Conservation (phyloP, 2,888 invertebrate genomes). For the Coenonympha arcania region DNA sequence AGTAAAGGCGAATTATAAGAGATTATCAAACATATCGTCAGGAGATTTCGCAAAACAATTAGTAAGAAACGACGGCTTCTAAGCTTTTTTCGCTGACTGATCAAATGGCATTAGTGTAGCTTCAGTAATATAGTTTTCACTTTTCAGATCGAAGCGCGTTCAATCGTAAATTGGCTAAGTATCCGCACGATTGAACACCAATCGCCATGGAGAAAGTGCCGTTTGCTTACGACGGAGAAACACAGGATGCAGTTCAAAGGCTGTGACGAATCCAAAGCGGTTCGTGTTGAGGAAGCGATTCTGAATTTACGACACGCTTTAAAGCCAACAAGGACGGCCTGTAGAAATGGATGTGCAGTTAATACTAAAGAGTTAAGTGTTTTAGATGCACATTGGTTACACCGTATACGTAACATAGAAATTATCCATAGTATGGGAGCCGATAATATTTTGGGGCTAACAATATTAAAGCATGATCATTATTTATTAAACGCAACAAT, state of each 20-base stretch:
- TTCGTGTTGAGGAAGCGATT: slow-evolving; percentile 2
- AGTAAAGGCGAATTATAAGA: too few species aligned
- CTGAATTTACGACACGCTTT: neutral
- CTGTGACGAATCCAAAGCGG: slow-evolving; percentile 23
- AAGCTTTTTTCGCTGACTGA: too few species aligned
- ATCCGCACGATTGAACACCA: slow-evolving; percentile 26
- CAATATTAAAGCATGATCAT: neutral
- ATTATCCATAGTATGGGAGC: neutral
- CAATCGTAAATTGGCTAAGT: slow-evolving; percentile 10
- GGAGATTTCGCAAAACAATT: too few species aligned
- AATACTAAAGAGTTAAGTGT: neutral
- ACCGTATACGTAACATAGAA: neutral
- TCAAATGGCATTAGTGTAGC: too few species aligned
- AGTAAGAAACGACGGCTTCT: too few species aligned
- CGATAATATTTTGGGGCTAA: neutral
- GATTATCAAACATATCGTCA: too few species aligned
- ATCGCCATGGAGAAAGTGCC: slow-evolving; percentile 30
- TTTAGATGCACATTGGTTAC: slow-evolving; percentile 1
- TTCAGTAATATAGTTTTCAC: neutral
- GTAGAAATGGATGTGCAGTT: neutral
- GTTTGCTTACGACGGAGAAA: slow-evolving; percentile 27
- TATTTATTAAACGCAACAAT: neutral
- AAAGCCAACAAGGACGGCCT: neutral
- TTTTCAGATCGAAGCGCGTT: slow-evolving; percentile 3
- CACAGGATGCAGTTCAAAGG: slow-evolving; percentile 30